These are phyloP conservation scores for Coenonympha glycerion DNA, from an alignment of 2,888 invertebrate genomes.

Conservation along the genomic window DNA sequence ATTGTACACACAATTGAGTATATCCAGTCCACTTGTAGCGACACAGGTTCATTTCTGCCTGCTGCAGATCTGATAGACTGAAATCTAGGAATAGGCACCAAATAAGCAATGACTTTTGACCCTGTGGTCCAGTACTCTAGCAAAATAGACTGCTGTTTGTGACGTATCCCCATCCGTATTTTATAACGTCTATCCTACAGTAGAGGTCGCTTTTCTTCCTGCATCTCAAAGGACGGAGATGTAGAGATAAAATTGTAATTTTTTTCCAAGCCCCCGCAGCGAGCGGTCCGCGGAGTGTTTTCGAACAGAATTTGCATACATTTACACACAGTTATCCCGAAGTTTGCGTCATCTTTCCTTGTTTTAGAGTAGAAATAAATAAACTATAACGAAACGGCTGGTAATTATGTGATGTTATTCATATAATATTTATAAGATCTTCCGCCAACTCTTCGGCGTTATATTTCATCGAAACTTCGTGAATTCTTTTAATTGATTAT, in stretches of 20 bases:
- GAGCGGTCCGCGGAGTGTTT: neutral
- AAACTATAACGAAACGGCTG: neutral
- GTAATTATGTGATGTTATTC: no score
- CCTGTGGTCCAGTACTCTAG: neutral
- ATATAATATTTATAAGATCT: no score
- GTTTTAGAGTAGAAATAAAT: neutral
- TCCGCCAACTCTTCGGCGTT: no score
- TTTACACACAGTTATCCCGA: conserved; percentile 10
- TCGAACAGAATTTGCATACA: conserved; percentile 3
- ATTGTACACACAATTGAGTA: no score
- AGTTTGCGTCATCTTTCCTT: conserved; percentile 11
- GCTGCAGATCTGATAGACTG: no score
- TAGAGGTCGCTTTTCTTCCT: neutral
- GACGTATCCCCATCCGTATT: no score
- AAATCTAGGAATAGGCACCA: no score
- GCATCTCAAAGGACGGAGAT: neutral
- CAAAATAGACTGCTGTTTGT: neutral
- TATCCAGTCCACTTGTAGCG: no score
- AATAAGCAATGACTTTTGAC: neutral
- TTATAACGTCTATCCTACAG: no score
- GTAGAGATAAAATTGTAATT: conserved; percentile 4
- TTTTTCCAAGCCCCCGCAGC: neutral
- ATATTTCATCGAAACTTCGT: no score
- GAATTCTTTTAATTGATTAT: no score
- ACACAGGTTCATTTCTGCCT: no score